Conservation (phyloP, 2,888 invertebrate genomes). For the Scaptomyza tumidula region DNA sequence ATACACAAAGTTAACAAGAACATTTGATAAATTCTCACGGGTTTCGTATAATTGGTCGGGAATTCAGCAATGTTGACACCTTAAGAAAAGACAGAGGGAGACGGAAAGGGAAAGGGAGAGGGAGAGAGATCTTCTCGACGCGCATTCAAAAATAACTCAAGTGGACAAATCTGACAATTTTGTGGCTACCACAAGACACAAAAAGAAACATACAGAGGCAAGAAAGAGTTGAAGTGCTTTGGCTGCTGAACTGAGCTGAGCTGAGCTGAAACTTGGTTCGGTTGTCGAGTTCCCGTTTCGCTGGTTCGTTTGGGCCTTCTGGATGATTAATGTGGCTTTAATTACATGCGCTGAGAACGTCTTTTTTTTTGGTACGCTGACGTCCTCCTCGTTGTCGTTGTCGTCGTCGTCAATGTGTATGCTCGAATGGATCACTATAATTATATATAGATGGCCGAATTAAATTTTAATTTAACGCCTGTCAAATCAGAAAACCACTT, state of each 20-base stretch:
- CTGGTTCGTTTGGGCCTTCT: slow-evolving; percentile 33
- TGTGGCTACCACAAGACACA: slow-evolving; percentile 72
- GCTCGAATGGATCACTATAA: slow-evolving; percentile 81
- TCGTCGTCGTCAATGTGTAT: slow-evolving; percentile 73
- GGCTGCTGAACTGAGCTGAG: slow-evolving; percentile 10
- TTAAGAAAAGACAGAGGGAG: slow-evolving; percentile 21
- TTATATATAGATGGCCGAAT: slow-evolving; percentile 81
- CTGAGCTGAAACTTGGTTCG: slow-evolving; percentile 1
- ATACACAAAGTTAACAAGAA: not conserved
- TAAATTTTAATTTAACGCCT: slow-evolving; percentile 82
- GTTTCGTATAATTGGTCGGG: slow-evolving; percentile 79
- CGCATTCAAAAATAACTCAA: slow-evolving; percentile 77
- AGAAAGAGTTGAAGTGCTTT: slow-evolving; percentile 59
- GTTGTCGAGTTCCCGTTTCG: not conserved
- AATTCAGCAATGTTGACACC: slow-evolving; percentile 69
- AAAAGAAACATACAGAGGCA: slow-evolving; percentile 20
- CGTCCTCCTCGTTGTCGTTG: slow-evolving; percentile 56
- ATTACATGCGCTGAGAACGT: slow-evolving; percentile 81
- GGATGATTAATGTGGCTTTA: slow-evolving; percentile 83
- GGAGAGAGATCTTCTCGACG: slow-evolving; percentile 35
- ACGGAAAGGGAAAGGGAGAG: not conserved
- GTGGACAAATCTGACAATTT: slow-evolving; percentile 82
- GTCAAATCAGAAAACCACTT: slow-evolving; percentile 82
- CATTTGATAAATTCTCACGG: slow-evolving; percentile 66
- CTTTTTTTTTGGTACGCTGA: slow-evolving; percentile 42